These are phyloP conservation scores for Apis florea DNA, from an alignment of 1,140 invertebrate species.

Conservation along the genomic window DNA sequence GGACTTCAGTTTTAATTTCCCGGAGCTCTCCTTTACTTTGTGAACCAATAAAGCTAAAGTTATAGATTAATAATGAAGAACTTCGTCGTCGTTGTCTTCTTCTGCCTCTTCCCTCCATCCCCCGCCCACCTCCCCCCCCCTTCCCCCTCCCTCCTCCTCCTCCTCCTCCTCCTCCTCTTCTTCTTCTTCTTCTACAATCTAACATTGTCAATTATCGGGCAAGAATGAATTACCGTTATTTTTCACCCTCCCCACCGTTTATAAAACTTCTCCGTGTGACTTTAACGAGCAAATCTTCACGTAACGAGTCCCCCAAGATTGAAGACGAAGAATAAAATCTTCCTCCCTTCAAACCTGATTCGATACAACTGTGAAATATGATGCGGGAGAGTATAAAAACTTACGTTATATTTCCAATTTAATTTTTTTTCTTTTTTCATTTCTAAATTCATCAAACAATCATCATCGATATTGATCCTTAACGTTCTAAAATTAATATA, in stretches of 20 bases:
- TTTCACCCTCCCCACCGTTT: conserved; percentile 15
- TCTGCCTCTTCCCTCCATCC: not conserved
- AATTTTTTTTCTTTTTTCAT: too few species aligned
- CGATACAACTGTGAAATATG: not conserved
- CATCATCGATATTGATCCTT: too few species aligned
- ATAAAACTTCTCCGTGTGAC: conserved; percentile 26
- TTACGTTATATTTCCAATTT: not conserved
- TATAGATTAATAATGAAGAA: conserved; percentile 53
- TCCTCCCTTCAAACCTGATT: not conserved
- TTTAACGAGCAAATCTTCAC: conserved; percentile 35
- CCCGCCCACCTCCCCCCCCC: not conserved
- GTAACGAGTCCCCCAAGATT: conserved; percentile 12
- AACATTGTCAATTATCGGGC: conserved; percentile 51
- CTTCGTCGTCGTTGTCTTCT: conserved; percentile 25
- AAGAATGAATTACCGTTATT: conserved; percentile 52
- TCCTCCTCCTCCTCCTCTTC: not conserved
- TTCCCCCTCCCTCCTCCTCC: too few species aligned
- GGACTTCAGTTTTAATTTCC: conserved; percentile 46
- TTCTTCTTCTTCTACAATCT: conserved; percentile 19
- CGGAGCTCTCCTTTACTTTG: conserved; percentile 43
- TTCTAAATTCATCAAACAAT: too few species aligned
- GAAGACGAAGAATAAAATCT: conserved; percentile 2
- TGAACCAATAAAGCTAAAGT: conserved; percentile 52
- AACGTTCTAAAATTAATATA: too few species aligned
- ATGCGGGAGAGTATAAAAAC: not conserved